Percentiles rank a stretch among this genome's conserved stretches.
phyloP scores from a whole-genome alignment of 2,888 invertebrate species.

The Spilosoma lubricipeda region DNA sequence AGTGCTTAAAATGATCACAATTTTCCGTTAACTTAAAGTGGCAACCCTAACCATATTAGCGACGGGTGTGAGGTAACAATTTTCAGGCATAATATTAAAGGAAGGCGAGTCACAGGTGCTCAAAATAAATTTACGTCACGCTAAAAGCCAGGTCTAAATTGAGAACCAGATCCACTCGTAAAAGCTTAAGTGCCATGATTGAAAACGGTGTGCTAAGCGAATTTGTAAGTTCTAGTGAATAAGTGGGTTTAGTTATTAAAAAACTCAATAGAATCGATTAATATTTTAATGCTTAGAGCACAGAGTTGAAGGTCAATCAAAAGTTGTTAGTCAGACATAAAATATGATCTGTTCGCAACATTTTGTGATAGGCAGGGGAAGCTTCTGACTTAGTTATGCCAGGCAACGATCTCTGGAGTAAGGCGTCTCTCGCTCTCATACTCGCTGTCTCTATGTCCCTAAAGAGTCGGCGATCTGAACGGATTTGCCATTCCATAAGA shows the following conservation, averaged over 20 bases:
- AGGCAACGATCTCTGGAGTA: no score
- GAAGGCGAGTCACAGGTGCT: conserved; percentile 44
- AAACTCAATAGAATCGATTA: not conserved
- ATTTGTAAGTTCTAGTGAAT: conserved; percentile 2
- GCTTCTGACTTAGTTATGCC: no score
- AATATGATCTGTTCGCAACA: no score
- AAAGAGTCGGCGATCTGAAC: no score
- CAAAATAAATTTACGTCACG: conserved; percentile 38
- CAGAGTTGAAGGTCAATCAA: not conserved
- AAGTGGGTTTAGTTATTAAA: not conserved
- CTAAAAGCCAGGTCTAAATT: conserved; percentile 43
- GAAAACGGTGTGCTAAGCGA: conserved; percentile 25
- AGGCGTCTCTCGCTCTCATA: no score
- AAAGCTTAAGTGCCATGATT: conserved; percentile 28
- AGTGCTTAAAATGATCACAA: not conserved
- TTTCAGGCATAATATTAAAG: conserved; percentile 41
- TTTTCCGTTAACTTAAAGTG: not conserved
- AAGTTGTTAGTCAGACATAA: not conserved
- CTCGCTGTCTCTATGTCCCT: no score
- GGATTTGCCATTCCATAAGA: no score
- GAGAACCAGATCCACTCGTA: conserved; percentile 15
- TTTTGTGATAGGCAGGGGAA: no score
- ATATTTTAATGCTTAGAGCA: not conserved
- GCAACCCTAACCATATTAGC: conserved; percentile 27
- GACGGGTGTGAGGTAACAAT: conserved; percentile 32